Conservation (phyloP, 2,888 invertebrate genomes). For the Phoenoteleia sp. region DNA sequence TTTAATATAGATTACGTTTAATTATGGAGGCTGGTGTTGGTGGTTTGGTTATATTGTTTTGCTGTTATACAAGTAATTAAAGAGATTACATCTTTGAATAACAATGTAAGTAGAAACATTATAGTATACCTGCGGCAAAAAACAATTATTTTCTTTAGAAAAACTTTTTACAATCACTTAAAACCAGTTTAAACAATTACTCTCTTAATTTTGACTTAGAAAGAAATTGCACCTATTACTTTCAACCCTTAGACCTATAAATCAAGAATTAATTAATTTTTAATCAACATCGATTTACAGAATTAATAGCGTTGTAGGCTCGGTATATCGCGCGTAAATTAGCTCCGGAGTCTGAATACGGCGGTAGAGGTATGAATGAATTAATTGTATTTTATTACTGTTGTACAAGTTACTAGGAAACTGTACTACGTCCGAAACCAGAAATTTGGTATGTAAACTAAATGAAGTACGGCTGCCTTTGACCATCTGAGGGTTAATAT, state of each 20-base stretch:
- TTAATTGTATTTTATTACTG: constrained; percentile 62
- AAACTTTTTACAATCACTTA: too few species aligned
- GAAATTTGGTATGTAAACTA: constrained; percentile 58
- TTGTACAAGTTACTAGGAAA: constrained; percentile 31
- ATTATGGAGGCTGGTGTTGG: neutral
- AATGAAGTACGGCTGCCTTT: constrained; percentile 50
- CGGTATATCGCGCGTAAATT: constrained; percentile 26
- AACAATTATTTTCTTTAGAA: too few species aligned
- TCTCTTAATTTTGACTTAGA: too few species aligned
- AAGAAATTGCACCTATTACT: too few species aligned
- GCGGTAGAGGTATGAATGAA: constrained; percentile 38
- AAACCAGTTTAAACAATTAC: too few species aligned
- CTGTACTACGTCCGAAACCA: constrained; percentile 26
- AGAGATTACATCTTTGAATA: neutral
- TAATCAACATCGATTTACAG: constrained; percentile 11
- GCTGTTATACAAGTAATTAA: constrained; percentile 3
- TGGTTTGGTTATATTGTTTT: neutral
- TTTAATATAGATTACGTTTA: constrained; percentile 16
- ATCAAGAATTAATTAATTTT: neutral
- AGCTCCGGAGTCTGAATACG: neutral
- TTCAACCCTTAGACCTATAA: too few species aligned
- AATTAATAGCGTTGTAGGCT: constrained; percentile 40
- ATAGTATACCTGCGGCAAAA: too few species aligned
- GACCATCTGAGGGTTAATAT: constrained; percentile 46
- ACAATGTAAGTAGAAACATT: too few species aligned